Base-by-base conservation (phyloP, 1,140 invertebrate genomes). In the Microvelia longipes region DNA sequence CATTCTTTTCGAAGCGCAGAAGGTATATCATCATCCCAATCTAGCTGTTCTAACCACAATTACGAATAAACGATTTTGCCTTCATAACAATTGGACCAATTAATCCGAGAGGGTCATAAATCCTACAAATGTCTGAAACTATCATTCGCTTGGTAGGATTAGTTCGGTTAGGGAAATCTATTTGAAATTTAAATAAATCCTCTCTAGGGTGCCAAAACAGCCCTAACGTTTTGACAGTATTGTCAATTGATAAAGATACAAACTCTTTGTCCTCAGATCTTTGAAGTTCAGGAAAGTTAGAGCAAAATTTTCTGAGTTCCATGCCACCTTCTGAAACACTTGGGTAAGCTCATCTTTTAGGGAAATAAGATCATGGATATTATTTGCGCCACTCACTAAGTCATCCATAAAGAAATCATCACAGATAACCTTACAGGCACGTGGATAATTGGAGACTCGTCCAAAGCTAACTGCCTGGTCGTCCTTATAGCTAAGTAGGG, bases 81-180 rank as follows among this genome's bases (percentile, higher is more conserved):
- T 60, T 11, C 19, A 19, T 60, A 19, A 60, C 35, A 11, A 60
- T 19, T 19, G 35, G 35, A 60, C 35, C 11, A 19, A 60, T 11
- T 11, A 60, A 60, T 11, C 35, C 35, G 11, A 60, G 35, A 60
- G 35, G 35, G 19, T 60, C 35, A 19, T 60, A 60, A 11, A 60
- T 60, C 19, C 19, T 60, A 11, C 11, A 11, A 29, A 74, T 66
- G 19, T 28, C 28, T 14, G 73, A 73, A 1, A 73, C n/a, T 14
- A 74, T 61, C 28, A 15, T 26, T 0, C 73, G 68, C 70, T 73
- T 73, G 2, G 72, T 72, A 5, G 26, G 19, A n/a, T 29, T 71
- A 2, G 19, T 14, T 5, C 19, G 14, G n/a, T n/a, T 19, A 25
- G 19, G n/a, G 19, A 29, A 19, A 30, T 14, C 61, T 2, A 72